Conservation (phyloP, 2,888 invertebrate species). For the Eudasyphora cyanicolor region DNA sequence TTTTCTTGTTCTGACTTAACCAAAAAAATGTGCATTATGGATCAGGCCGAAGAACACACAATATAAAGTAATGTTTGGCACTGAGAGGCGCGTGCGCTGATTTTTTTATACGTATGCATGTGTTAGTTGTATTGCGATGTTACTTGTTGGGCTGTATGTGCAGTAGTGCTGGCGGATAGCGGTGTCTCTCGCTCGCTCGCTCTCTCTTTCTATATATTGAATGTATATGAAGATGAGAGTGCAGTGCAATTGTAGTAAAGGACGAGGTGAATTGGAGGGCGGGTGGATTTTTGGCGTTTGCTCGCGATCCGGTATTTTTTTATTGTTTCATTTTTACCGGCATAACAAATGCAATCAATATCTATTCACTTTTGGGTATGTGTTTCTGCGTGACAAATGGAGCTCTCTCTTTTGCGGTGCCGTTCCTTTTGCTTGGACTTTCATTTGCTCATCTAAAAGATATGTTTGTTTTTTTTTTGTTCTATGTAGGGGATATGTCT, state of each 20-base stretch:
- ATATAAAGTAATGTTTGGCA: conserved; percentile 33
- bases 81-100: conserved; percentile 35
- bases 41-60: too few species aligned
- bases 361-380: conserved; percentile 2
- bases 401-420: neutral
- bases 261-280: too few species aligned
- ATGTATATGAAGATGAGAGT: conserved; percentile 35
- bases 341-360: conserved; percentile 59
- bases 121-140: neutral
- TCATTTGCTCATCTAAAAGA: neutral
- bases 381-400: neutral
- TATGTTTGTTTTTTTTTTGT: neutral
- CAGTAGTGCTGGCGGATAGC: neutral
- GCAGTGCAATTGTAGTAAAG: neutral
- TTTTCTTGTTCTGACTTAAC: neutral
- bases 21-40: conserved; percentile 26
- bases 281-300: conserved; percentile 9
- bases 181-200: too few species aligned
- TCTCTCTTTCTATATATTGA: too few species aligned
- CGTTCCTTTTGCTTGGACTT: neutral
- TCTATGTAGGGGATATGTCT: neutral
- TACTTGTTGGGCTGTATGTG: conserved; percentile 8
- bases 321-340: conserved; percentile 52
- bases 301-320: too few species aligned
- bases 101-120: neutral